These are phyloP conservation scores for Olivierus martensii DNA, from an alignment of 1,140 invertebrate genomes.

Conservation along the genomic window DNA sequence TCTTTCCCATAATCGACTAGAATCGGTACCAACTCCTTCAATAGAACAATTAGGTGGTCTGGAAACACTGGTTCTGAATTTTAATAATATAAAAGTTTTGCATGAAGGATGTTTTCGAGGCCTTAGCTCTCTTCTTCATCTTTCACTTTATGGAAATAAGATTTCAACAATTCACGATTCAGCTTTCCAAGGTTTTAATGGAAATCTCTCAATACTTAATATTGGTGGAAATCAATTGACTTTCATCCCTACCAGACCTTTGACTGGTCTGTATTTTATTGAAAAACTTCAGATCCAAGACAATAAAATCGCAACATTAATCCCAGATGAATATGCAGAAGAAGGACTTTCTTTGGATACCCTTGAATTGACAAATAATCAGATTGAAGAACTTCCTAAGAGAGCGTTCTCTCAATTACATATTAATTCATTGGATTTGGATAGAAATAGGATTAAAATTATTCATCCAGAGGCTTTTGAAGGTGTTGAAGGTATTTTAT, in stretches of 20 bases:
- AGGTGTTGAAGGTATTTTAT: constrained; percentile 52
- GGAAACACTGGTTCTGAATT: constrained; percentile 19
- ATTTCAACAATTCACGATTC: constrained; percentile 18
- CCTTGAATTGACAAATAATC: constrained; percentile 20
- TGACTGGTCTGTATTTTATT: constrained; percentile 14
- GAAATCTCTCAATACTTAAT: constrained; percentile 21
- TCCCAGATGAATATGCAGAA: background rate
- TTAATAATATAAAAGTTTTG: constrained; percentile 20
- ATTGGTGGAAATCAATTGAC: constrained; percentile 21
- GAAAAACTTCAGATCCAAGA: constrained; percentile 18
- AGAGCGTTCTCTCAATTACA: constrained; percentile 16
- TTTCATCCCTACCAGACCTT: constrained; percentile 13
- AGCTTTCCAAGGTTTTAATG: constrained; percentile 19
- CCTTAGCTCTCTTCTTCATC: constrained; percentile 16
- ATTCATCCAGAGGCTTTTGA: constrained; percentile 22
- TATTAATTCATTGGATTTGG: constrained; percentile 22
- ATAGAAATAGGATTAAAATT: constrained; percentile 19
- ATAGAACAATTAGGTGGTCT: constrained; percentile 15
- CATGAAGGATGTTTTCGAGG: constrained; percentile 20
- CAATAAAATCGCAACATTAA: constrained; percentile 2
- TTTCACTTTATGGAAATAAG: constrained; percentile 21
- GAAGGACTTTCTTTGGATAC: constrained; percentile 12
- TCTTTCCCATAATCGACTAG: constrained; percentile 20
- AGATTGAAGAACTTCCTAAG: constrained; percentile 14
- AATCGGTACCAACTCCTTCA: constrained; percentile 19